Base-by-base conservation (phyloP, 1,140 invertebrate species). In the Phymastichus coffea region DNA sequence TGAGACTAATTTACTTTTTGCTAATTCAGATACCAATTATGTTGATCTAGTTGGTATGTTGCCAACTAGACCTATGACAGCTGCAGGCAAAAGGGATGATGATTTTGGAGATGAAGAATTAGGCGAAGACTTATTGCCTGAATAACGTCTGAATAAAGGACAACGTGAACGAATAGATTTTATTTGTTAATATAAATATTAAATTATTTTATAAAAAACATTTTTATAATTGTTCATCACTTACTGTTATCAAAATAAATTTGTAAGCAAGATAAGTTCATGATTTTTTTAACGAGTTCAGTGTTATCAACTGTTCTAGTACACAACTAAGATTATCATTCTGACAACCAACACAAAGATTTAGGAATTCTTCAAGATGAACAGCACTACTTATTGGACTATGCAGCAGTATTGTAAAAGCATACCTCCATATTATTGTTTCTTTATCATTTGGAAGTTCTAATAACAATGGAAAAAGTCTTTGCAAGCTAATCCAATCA, bases 101-200 rank as follows among this genome's bases (percentile, higher is more conserved):
- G 89, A 92, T 63, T 92, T 93, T 78, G 89, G 82, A 35, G 87
- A 92, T 73, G 89, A 91, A 74, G 87, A 91, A 75, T 80, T 93
- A 17, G 89, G 89, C 7, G 89, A 92, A 65, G 91, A 93, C 73
- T 77, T 94, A 35, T 74, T 95, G 68, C 92, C 92, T 4, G 87
- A 90, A 70, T 91, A 82, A 72, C n/a, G n/a, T n/a, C n/a, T n/a
- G n/a, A n/a, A n/a, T n/a, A n/a, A n/a, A n/a, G n/a, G n/a, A n/a
- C n/a, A n/a, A n/a, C n/a, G n/a, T n/a, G n/a, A n/a, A n/a, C n/a
- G n/a, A n/a, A n/a, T n/a, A n/a, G n/a, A n/a, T n/a, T n/a, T 33
- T 33, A 33, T 33, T 8, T 33, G 6, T 33, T 33, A 8, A 33
- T 33, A 33, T 33, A 33, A 33, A 14, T 33, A 33, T 33, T 8